Evolutionary conservation across 2,797 vertebrate species (phyloP).

Genomic region (Nothura maculosa): DNA sequence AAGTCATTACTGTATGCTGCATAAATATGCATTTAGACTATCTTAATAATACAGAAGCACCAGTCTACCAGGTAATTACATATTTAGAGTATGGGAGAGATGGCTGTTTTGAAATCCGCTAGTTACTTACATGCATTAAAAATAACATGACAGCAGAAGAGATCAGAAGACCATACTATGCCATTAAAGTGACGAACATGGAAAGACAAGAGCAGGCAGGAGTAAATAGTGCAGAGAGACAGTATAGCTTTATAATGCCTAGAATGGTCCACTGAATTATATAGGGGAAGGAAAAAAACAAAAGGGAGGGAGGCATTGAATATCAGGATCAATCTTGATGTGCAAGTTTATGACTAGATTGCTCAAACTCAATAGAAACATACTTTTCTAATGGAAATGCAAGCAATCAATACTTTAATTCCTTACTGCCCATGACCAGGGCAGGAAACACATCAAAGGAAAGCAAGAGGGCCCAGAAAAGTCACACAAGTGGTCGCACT

Average conservation of each 20-base stretch:
- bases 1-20: constrained; percentile 63
- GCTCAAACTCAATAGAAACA: constrained; percentile 64
- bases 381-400: constrained; percentile 67
- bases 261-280: constrained; percentile 51
- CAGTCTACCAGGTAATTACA: constrained; percentile 35
- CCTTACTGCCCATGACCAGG: constrained; percentile 72
- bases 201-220: not conserved
- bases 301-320: not conserved
- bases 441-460: constrained; percentile 64
- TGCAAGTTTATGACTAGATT: constrained; percentile 40
- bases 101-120: constrained; percentile 15
- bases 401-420: constrained; percentile 36
- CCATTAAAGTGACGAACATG: constrained; percentile 6
- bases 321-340: constrained; percentile 63
- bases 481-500: constrained; percentile 40
- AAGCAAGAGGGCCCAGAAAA: constrained; percentile 72
- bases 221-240: not conserved
- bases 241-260: constrained; percentile 20
- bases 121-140: not conserved
- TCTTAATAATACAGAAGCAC: constrained; percentile 54
- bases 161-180: not conserved
- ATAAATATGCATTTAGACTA: constrained; percentile 57
- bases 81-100: constrained; percentile 36
- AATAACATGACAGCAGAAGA: not conserved
- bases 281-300: not conserved